Evolutionary conservation across 1,140 invertebrate species (phyloP), one percentile per base, ranked within the genome.

Genomic region (Thalassaphorura encarpata): DNA sequence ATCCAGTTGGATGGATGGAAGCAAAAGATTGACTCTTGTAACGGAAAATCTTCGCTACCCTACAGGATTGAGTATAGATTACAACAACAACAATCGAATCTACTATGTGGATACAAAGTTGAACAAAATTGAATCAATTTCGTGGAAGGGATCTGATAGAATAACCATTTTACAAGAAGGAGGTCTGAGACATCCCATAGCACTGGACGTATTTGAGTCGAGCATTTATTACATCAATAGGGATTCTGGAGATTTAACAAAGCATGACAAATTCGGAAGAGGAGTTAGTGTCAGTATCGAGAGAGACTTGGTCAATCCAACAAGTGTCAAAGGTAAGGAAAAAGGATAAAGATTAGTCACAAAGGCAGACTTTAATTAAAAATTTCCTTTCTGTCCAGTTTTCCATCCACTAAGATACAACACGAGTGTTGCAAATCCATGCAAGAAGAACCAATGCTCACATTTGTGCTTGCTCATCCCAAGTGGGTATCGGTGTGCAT

Each of bases 91-190:
- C 54, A 87, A 93, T 66, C 77, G 85, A 0, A 74, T 98, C 1
- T 99, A 91, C 70, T 99, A 94, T 93, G 88, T 86, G 0, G 96
- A 99, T 70, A 84, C 84, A 0, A 98, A 97, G 69, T 71, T 93
- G 3, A 93, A 95, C 62, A 84, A 81, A 0, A 97, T 99, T 55
- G 93, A 98, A 68, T 82, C 82, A 16, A 87, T 95, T 73, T 80
- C 80, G 51, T 79, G 79, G 42, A 89, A 97, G 71, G 93, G 94
- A 1, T 77, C 76, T 0, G 83, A 85, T 54, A 73, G 90, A 36
- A 83, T 82, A 56, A 74, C 82, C 4, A 80, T 92, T 13, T 65
- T 89, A 6, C 79, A 78, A 64, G 85, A 84, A 42, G 73, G 84
- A 40, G 73, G 75, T 26, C 67, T 91, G 28, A 80, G 80, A 56